A percentile compares a stretch with the other conserved stretches of the same genome.
Conservation (phyloP, 2,888 invertebrate genomes). For the Pycnomerus fuliginosus region DNA sequence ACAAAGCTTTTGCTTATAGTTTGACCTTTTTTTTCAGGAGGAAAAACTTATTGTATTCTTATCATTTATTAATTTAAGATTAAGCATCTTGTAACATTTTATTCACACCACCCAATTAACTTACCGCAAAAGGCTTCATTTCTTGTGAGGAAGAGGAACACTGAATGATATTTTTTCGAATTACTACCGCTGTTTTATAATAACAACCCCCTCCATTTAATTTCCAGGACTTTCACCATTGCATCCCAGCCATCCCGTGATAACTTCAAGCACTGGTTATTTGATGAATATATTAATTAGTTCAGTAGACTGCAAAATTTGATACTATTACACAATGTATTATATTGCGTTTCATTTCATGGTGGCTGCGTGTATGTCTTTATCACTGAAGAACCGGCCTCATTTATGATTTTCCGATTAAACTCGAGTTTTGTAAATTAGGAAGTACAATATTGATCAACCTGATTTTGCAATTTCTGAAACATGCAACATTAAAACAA, state of each 20-base stretch:
- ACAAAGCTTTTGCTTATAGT: no score
- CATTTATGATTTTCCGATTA: no score
- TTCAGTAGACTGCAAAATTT: slow-evolving; percentile 23
- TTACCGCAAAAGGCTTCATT: slow-evolving; percentile 24
- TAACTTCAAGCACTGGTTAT: slow-evolving; percentile 17
- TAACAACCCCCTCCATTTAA: slow-evolving; percentile 7
- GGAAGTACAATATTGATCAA: no score
- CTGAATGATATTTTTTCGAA: slow-evolving; percentile 20
- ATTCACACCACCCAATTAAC: no score
- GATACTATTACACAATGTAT: slow-evolving; percentile 16
- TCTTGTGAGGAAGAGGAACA: slow-evolving; percentile 12
- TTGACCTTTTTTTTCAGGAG: no score
- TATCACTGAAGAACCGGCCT: no score
- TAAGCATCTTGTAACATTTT: no score
- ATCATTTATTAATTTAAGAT: no score
- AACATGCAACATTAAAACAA: no score
- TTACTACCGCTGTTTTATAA: slow-evolving; percentile 11
- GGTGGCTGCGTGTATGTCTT: slow-evolving; percentile 11
- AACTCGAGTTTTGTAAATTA: no score
- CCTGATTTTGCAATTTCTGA: no score
- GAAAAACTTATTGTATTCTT: no score
- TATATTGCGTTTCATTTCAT: slow-evolving; percentile 12
- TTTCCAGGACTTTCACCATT: slow-evolving; percentile 19
- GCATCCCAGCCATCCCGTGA: slow-evolving; percentile 10
- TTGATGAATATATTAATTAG: slow-evolving; percentile 24